Base-by-base conservation (phyloP, 2,113 vertebrate genomes). In the Taxidea taxus region DNA sequence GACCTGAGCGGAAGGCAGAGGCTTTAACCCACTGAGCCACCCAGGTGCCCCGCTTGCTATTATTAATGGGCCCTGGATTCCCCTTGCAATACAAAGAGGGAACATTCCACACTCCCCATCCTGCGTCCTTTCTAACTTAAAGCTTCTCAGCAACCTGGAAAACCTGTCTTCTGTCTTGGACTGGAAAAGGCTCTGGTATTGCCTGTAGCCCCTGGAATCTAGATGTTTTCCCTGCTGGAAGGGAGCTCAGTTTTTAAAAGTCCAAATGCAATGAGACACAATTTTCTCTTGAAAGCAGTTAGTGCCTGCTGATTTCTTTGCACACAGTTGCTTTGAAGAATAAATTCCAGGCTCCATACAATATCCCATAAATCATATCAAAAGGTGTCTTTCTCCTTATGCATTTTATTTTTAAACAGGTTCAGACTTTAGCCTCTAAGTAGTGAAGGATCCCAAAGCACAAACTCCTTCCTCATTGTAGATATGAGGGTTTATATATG, bases 201-300 rank as follows among this genome's bases (percentile, higher is more conserved):
- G 83, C 75, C 77, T 0, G 6, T 47, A 58, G n/a, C 75, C 47
- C 47, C 68, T 95, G 92, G 93, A 94, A 88, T 91, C 93, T 91
- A 96, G 75, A 96, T 96, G 96, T 98, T 82, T 66, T 34, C 68
- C 77, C 66, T 93, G 82, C 85, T 86, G 91, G 78, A 72, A 96
- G 97, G 72, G 74, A 97, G 85, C 87, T 98, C 75, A 96, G 68
- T 72, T 95, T 96, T 95, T 6, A 94, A 96, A 97, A 97, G 96
- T 91, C 58, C 90, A 96, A 87, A 91, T 83, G 37, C 96, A 94
- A 97, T 95, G 74, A 97, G 95, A 96, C 86, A 54, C 60, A 93
- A 87, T 97, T 96, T 95, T 97, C 66, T 96, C 82, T 84, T 21
- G 37, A 87, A 98, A 97, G 96, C 97, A 97, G 90, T 97, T 96